A percentile compares a stretch with the other conserved stretches of the same genome.
phyloP scores from a whole-genome alignment of 2,797 vertebrate species.

The Cyprinodon diabolis region DNA sequence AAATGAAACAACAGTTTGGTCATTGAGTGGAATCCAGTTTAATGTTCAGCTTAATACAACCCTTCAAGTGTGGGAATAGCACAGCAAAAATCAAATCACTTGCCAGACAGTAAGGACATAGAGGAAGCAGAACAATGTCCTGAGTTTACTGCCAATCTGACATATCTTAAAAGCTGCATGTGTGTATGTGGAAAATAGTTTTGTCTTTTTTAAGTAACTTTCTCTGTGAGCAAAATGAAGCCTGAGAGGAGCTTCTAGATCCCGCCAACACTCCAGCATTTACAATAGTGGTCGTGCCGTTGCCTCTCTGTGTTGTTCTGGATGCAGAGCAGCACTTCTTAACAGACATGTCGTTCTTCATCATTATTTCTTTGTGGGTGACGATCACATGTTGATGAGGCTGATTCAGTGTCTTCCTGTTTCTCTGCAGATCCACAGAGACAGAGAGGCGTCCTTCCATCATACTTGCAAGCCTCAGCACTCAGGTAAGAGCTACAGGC shows the following conservation, averaged over 20 bases:
- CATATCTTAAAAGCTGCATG: slow-evolving; percentile 40
- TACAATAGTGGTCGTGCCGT: slow-evolving; percentile 38
- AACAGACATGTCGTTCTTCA: slow-evolving; percentile 52
- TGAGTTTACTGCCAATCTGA: slow-evolving; percentile 58
- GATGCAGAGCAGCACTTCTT: slow-evolving; percentile 56
- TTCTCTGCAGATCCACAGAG: slow-evolving; percentile 90
- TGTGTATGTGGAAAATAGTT: slow-evolving; percentile 29
- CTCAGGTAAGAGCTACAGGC: slow-evolving; percentile 62
- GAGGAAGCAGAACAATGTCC: slow-evolving; percentile 64
- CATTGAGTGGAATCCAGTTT: no score
- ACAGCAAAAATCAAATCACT: no score
- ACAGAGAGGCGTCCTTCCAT: slow-evolving; percentile 84
- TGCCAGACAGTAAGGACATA: slow-evolving; percentile 51
- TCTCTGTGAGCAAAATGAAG: slow-evolving; percentile 21
- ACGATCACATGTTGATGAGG: slow-evolving; percentile 71
- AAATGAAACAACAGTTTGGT: no score
- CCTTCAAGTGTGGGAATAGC: no score
- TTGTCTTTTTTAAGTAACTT: slow-evolving; percentile 36
- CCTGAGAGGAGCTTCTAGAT: slow-evolving; percentile 10
- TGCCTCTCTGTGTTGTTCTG: slow-evolving; percentile 47
- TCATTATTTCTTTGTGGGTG: slow-evolving; percentile 65
- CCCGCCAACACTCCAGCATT: slow-evolving; percentile 23
- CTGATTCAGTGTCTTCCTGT: slow-evolving; percentile 81
- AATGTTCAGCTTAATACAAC: no score
- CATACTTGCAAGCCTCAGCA: slow-evolving; percentile 57